phyloP scores from a whole-genome alignment of 2,888 invertebrate species.

The Lasioglossum malachurum region DNA sequence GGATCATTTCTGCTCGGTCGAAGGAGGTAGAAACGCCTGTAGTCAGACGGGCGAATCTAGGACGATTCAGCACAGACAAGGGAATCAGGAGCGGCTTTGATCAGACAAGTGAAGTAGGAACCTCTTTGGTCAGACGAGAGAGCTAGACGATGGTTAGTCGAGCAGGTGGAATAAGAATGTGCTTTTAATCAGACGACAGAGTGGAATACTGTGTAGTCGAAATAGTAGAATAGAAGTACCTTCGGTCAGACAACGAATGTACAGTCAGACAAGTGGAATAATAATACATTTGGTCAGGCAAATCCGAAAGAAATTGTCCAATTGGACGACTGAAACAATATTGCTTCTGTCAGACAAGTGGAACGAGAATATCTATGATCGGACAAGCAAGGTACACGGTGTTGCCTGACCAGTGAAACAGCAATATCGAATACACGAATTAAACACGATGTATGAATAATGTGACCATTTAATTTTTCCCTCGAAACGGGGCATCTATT shows the following conservation, averaged over 20 bases:
- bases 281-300: neutral
- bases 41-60: neutral
- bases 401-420: neutral
- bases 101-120: neutral
- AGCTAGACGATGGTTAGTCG: neutral
- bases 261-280: neutral
- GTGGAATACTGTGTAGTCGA: neutral
- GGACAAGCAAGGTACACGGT: neutral
- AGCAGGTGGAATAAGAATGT: neutral
- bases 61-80: neutral
- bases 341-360: neutral
- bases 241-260: neutral
- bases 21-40: neutral
- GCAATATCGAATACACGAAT: neutral
- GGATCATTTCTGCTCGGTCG: conserved; percentile 2
- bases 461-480: too few relatives aligned
- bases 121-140: neutral
- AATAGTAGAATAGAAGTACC: neutral
- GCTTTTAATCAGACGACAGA: neutral
- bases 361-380: neutral
- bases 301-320: neutral
- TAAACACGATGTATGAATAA: neutral
- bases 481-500: too few relatives aligned
- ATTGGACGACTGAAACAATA: neutral
- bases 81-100: neutral